These are phyloP conservation scores for Hipposideros larvatus DNA, from an alignment of 2,797 vertebrate species.

Conservation along the genomic window DNA sequence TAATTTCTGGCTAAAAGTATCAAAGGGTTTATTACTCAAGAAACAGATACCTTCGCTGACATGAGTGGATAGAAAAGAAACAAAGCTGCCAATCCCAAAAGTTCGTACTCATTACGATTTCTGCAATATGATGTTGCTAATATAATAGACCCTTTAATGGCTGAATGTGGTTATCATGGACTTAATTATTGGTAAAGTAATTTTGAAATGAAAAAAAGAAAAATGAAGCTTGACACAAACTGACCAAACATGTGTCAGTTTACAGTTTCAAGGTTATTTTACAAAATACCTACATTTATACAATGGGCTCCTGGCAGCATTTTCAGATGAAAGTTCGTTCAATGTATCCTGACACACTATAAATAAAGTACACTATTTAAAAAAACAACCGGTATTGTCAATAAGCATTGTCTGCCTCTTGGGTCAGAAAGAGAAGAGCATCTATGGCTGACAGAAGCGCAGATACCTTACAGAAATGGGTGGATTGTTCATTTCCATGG, in stretches of 20 bases:
- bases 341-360: slow-evolving; percentile 93
- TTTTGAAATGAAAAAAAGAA: slow-evolving; percentile 75
- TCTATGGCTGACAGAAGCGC: no score
- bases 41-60: slow-evolving; percentile 76
- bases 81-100: slow-evolving; percentile 67
- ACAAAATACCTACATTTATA: slow-evolving; percentile 89
- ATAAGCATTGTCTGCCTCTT: slow-evolving; percentile 90
- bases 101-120: slow-evolving; percentile 43
- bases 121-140: slow-evolving; percentile 45
- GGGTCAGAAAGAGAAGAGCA: slow-evolving; percentile 84
- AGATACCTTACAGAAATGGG: no score
- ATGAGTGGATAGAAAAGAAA: slow-evolving; percentile 67
- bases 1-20: slow-evolving; percentile 79
- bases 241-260: slow-evolving; percentile 81
- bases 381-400: slow-evolving; percentile 89
- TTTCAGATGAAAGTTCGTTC: slow-evolving; percentile 88
- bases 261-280: slow-evolving; percentile 80
- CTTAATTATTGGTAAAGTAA: slow-evolving; percentile 80
- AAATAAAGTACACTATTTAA: slow-evolving; percentile 94
- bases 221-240: slow-evolving; percentile 74
- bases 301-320: slow-evolving; percentile 88
- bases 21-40: slow-evolving; percentile 82
- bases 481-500: no score
- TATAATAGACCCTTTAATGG: slow-evolving; percentile 34
- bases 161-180: slow-evolving; percentile 70